Evolutionary conservation across 37 sponge, comb jelly and placozoan genomes (phyloP), one percentile per base, ranked within the genome.

Genomic region (Oscarella lobularis): DNA sequence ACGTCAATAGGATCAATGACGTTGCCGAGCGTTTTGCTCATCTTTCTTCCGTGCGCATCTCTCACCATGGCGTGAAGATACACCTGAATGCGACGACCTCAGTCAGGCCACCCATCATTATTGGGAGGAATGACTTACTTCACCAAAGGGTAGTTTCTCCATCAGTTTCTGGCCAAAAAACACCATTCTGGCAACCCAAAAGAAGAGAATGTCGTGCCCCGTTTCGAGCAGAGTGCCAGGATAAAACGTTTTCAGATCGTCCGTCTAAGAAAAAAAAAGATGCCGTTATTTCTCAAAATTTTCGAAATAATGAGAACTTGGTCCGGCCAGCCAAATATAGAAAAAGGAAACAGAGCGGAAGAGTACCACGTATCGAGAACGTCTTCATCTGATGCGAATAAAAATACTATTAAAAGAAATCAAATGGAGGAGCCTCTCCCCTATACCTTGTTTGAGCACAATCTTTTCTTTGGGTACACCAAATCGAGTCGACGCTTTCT

Each of bases 341-440:
- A 90, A 79, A 93, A 93, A 0, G 98, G 98, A 74, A 97, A 86
- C n/a, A 97, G 78, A 0, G 82, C 98, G 36, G 98, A 92, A 0
- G 94, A 94, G 80, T 84, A 97, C 98, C 98, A 97, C 5, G 98
- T 97, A 76, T 97, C 98, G 72, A 97, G 76, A 36, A 97, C 98
- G 81, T 97, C 98, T 80, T 97, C 98, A 79, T 97, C 98, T 85
- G 75, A n/a, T n/a, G n/a, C n/a, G n/a, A n/a, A n/a, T n/a, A n/a
- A n/a, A n/a, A n/a, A n/a, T n/a, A n/a, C n/a, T n/a, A n/a, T n/a
- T n/a, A n/a, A n/a, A n/a, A n/a, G n/a, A n/a, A n/a, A n/a, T n/a
- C n/a, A n/a, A n/a, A n/a, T n/a, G n/a, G n/a, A n/a, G n/a, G n/a
- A n/a, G n/a, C n/a, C n/a, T n/a, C n/a, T n/a, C n/a, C n/a, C 60